Evolutionary conservation across 2,888 invertebrate species (phyloP).

Genomic region (Noctua pronuba): DNA sequence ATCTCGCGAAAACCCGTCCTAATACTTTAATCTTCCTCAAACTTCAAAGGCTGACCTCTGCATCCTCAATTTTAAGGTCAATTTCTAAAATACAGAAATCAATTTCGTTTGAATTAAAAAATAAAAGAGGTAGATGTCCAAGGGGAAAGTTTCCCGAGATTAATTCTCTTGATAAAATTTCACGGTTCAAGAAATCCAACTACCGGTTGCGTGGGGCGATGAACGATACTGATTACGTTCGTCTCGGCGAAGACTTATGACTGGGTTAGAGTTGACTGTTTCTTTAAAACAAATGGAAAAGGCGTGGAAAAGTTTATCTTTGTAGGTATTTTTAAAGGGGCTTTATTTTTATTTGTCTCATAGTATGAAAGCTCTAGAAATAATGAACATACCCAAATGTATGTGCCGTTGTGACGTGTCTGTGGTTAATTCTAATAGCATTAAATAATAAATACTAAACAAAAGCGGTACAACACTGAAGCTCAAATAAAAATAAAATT

Average conservation of each 20-base stretch:
- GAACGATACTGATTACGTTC: slow-evolving; percentile 89
- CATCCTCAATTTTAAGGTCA: slow-evolving; percentile 59
- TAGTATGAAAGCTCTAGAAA: background rate
- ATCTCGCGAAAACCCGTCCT: slow-evolving; percentile 28
- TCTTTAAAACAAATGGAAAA: slow-evolving; percentile 8
- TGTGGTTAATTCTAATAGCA: background rate
- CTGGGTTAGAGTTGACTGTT: slow-evolving; percentile 55
- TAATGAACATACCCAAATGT: background rate
- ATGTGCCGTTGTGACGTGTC: background rate
- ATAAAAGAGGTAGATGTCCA: slow-evolving; percentile 82
- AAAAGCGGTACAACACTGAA: background rate
- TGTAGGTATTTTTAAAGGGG: background rate
- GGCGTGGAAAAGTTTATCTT: background rate
- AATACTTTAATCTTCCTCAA: slow-evolving; percentile 42
- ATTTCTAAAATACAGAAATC: slow-evolving; percentile 76
- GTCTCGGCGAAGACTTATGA: slow-evolving; percentile 75
- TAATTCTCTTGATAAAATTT: slow-evolving; percentile 91
- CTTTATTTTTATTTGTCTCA: background rate
- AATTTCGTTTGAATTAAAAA: slow-evolving; percentile 84
- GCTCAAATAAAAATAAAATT: background rate
- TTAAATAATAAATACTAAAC: background rate
- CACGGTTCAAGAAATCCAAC: slow-evolving; percentile 90
- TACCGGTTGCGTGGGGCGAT: slow-evolving; percentile 90
- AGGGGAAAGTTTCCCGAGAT: slow-evolving; percentile 88
- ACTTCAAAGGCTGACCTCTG: slow-evolving; percentile 58